Conservation (phyloP, 2,888 invertebrate genomes). For the Drosophila crucigera region DNA sequence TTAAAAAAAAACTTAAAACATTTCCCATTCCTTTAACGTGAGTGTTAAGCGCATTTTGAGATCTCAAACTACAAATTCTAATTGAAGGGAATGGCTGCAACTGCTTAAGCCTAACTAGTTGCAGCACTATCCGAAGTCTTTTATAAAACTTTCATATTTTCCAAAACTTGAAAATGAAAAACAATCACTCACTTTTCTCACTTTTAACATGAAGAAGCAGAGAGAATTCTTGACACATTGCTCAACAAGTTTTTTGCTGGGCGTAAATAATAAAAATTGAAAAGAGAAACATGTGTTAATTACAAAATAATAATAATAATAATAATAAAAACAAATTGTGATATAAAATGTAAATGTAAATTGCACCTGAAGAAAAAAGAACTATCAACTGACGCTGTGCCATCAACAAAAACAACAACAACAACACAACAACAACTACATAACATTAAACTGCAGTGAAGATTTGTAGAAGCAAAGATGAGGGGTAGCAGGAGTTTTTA, state of each 20-base stretch:
- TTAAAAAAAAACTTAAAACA: slow-evolving; percentile 6
- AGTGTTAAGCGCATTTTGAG: slow-evolving; percentile 35
- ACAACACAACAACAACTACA: slow-evolving; percentile 48
- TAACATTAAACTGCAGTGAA: slow-evolving; percentile 26
- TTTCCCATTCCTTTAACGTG: slow-evolving; percentile 51
- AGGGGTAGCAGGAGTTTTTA: slow-evolving; percentile 30
- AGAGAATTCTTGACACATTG: slow-evolving; percentile 62
- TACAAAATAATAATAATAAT: slow-evolving; percentile 62
- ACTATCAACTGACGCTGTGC: slow-evolving; percentile 79
- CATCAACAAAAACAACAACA: slow-evolving; percentile 65
- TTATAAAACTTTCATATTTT: slow-evolving; percentile 26
- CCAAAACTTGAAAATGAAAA: slow-evolving; percentile 25
- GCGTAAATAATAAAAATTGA: slow-evolving; percentile 62
- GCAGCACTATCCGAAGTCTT: slow-evolving; percentile 8
- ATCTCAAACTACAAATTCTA: slow-evolving; percentile 8
- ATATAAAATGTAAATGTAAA: slow-evolving; percentile 78
- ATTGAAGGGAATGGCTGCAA: slow-evolving; percentile 8
- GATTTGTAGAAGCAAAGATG: slow-evolving; percentile 33
- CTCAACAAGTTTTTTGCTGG: slow-evolving; percentile 66
- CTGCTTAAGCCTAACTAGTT: slow-evolving; percentile 5
- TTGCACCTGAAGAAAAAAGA: slow-evolving; percentile 67
- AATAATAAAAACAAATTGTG: slow-evolving; percentile 70
- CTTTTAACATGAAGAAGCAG: slow-evolving; percentile 31
- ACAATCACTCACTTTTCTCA: slow-evolving; percentile 25
- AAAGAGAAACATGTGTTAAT: slow-evolving; percentile 63